phyloP scores from a whole-genome alignment of 2,797 vertebrate species.

The Euphonia xanthogaster region DNA sequence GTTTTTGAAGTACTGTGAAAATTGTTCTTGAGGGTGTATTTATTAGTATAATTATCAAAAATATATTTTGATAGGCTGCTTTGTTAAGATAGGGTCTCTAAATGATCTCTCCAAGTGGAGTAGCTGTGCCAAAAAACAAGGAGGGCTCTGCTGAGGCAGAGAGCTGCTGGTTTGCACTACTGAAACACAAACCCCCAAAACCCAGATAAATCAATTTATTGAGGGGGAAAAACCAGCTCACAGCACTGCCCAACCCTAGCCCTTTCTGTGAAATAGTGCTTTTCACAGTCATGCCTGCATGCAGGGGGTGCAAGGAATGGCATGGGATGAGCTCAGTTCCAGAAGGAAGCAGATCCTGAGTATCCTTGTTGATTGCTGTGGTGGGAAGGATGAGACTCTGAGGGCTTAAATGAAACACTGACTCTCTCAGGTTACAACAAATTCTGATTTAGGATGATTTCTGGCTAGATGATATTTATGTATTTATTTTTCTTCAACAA shows the following conservation, averaged over 20 bases:
- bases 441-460: not conserved
- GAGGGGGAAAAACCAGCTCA: rapidly evolving
- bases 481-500: not conserved
- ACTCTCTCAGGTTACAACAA: not conserved
- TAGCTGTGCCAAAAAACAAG: not conserved
- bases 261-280: not conserved
- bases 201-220: not conserved
- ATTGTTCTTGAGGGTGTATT: not conserved
- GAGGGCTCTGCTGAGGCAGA: not conserved
- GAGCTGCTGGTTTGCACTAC: not conserved
- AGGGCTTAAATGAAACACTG: not conserved
- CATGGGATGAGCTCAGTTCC: not conserved
- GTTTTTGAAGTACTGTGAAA: not conserved
- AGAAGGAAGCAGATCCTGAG: not conserved
- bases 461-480: not conserved
- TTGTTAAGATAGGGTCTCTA: not conserved
- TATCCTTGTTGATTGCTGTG: not conserved
- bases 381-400: not conserved
- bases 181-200: not conserved
- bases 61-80: not conserved
- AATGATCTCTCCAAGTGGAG: not conserved
- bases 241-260: not conserved
- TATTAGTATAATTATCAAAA: not conserved
- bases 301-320: not conserved
- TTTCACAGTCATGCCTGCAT: not conserved